Percentiles rank a stretch among this genome's conserved stretches.
Conservation (phyloP, 2,888 invertebrate genomes). For the Antitype chi region DNA sequence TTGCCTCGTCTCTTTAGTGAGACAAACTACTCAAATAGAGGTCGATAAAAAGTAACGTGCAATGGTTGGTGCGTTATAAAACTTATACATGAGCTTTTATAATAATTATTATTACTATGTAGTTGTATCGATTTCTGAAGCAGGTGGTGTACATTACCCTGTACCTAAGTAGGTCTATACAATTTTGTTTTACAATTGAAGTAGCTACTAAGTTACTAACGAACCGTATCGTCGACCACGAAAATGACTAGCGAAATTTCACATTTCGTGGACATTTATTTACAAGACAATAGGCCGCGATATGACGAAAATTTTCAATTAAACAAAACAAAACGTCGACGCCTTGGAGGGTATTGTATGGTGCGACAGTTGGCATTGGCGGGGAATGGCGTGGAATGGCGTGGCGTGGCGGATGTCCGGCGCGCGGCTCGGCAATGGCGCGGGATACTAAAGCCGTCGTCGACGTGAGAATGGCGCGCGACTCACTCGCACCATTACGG, state of each 20-base stretch:
- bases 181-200: slow-evolving; percentile 21
- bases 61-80: neutral
- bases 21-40: slow-evolving; percentile 9
- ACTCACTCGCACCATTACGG: slow-evolving; percentile 77
- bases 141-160: slow-evolving; percentile 29
- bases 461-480: slow-evolving; percentile 70
- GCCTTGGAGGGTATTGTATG: slow-evolving; percentile 79
- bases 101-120: neutral
- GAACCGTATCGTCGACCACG: slow-evolving; percentile 31
- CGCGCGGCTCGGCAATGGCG: slow-evolving; percentile 71
- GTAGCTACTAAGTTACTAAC: slow-evolving; percentile 23
- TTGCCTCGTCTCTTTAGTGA: slow-evolving; percentile 38
- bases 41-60: slow-evolving; percentile 4
- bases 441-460: slow-evolving; percentile 67
- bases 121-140: slow-evolving; percentile 38
- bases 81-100: slow-evolving; percentile 4
- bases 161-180: slow-evolving; percentile 2
- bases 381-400: slow-evolving; percentile 73
- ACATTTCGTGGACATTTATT: slow-evolving; percentile 63
- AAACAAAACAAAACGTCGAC: slow-evolving; percentile 83
- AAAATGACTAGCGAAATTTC: slow-evolving; percentile 55
- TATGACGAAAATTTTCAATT: slow-evolving; percentile 88
- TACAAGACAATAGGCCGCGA: slow-evolving; percentile 79
- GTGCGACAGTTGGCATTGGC: slow-evolving; percentile 75
- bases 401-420: slow-evolving; percentile 81